Base-by-base conservation (phyloP, 2,113 vertebrate genomes). In the Piprites chloris region DNA sequence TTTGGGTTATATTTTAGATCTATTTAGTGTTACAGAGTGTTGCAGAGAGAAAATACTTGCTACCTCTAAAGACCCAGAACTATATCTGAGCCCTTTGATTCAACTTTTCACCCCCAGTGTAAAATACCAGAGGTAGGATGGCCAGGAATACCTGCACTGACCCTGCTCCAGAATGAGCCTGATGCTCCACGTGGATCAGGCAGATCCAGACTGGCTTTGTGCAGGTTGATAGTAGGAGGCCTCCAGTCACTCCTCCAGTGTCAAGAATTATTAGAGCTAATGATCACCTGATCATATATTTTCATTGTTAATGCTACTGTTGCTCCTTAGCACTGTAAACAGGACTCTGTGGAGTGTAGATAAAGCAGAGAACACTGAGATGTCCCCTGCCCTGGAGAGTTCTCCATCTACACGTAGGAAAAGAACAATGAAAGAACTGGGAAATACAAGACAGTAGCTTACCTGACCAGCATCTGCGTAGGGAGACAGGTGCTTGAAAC, bases 1-100 rank as follows among this genome's bases (percentile, higher is more conserved):
- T 66, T 95, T 56, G 62, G 59, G 28, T 37, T 78, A 19, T 95
- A 91, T 87, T 97, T 97, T 72, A 87, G 69, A 66, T 93, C 94
- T 94, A 66, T 33, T 87, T 74, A 62, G 28, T 49, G 72, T 77
- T 49, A 66, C 49, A 66, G 81, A 85, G 32, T 83, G 23, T 12
- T 91, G 47, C 59, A 95, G 66, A 39, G 56, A 86, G 73, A 90
- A 94, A 78, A 62, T 91, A 91, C 62, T 91, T 85, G 44, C 82
- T 59, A 53, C 32, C 46, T 86, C 44, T 71, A 39, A 88, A 81
- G 30, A 85, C 68, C 19, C 2, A 11, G 50, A 85, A 59, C 42
- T 73, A 4, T 18, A 30, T 35, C 16, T 37, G 41, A 22, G 65
- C 44, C 26, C 32, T 71, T 88, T 77, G 56, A 71, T 83, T 74